phyloP scores from a whole-genome alignment of 2,113 vertebrate genomes.

The Pomatorhinus ruficollis region DNA sequence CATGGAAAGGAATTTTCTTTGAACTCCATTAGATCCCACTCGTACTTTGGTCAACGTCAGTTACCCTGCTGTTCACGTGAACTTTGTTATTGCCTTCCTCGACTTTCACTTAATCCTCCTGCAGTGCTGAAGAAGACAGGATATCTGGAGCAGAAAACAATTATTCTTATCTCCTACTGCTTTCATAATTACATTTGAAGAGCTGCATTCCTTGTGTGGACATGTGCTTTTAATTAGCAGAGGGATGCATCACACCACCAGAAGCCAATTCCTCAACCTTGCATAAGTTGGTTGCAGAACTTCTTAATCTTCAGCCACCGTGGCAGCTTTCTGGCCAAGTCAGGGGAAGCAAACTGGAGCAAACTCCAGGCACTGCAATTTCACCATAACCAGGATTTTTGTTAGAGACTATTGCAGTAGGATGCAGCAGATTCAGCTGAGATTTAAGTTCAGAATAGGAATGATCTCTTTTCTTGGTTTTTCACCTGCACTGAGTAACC shows the following conservation, averaged over 20 bases:
- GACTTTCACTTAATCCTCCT: not conserved
- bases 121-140: not conserved
- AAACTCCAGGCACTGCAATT: not conserved
- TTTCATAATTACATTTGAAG: slow-evolving; percentile 50
- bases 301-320: not conserved
- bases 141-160: slow-evolving; percentile 28
- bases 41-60: not conserved
- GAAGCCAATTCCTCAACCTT: not conserved
- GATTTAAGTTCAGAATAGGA: not conserved
- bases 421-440: not conserved
- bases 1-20: slow-evolving; percentile 13
- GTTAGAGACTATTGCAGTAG: not conserved
- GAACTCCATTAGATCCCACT: not conserved
- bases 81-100: not conserved
- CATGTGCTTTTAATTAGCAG: slow-evolving; percentile 8
- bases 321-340: not conserved
- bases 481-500: not conserved
- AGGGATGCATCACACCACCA: not conserved
- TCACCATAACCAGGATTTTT: not conserved
- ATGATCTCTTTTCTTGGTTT: not conserved
- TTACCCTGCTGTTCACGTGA: not conserved
- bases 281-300: not conserved
- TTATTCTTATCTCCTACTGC: slow-evolving; percentile 44
- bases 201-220: not conserved
- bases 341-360: not conserved